Conservation (phyloP, 2,113 vertebrate genomes). For the Chroicocephalus ridibundus region DNA sequence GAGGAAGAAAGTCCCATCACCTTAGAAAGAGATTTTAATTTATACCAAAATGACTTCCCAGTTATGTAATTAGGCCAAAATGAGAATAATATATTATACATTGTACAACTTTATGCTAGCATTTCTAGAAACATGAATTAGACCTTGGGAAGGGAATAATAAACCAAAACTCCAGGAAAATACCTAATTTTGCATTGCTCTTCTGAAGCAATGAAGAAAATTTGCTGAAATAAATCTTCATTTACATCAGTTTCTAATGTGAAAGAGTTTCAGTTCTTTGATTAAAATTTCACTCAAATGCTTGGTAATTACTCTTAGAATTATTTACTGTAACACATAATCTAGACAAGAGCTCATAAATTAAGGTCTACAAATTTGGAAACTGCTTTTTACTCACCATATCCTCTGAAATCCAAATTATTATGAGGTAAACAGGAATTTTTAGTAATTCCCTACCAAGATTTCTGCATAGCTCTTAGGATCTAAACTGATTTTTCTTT, state of each 20-base stretch:
- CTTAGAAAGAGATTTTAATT: background rate
- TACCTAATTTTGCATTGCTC: background rate
- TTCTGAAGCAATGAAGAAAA: background rate
- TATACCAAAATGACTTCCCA: background rate
- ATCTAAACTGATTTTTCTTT: background rate
- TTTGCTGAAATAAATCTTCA: conserved; percentile 44
- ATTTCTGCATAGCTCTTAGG: background rate
- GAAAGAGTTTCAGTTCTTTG: conserved; percentile 23
- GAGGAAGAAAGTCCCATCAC: background rate
- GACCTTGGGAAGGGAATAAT: background rate
- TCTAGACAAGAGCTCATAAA: conserved; percentile 47
- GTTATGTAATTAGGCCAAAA: background rate
- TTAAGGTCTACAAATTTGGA: background rate
- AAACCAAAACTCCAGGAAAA: background rate
- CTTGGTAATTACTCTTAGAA: conserved; percentile 39
- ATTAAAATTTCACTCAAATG: conserved; percentile 43
- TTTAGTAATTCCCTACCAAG: background rate
- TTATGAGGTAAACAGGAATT: background rate
- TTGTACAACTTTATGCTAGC: background rate
- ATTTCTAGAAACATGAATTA: background rate
- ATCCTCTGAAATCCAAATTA: background rate
- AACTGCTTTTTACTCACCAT: background rate
- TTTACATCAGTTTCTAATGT: conserved; percentile 2
- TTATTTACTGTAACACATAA: conserved; percentile 55
- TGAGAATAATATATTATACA: background rate